These are phyloP conservation scores for Orius laevigatus DNA, from an alignment of 1,140 invertebrate genomes.

Conservation along the genomic window DNA sequence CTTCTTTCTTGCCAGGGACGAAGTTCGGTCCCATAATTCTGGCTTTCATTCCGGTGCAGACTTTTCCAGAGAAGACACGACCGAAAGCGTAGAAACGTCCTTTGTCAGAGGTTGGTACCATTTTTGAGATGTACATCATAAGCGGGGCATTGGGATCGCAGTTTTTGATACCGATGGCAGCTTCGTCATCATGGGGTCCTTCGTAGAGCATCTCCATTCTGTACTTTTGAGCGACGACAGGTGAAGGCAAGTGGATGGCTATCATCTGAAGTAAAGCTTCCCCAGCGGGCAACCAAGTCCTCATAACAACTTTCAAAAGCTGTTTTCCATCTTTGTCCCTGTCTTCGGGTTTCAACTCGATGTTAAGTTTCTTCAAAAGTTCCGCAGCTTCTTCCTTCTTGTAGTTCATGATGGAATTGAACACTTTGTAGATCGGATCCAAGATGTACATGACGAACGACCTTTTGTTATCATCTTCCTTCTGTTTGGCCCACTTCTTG, in stretches of 20 bases:
- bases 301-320: slow-evolving; percentile 90
- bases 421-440: slow-evolving; percentile 98
- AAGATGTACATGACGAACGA: slow-evolving; percentile 98
- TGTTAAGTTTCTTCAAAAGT: slow-evolving; percentile 75
- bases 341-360: slow-evolving; percentile 86
- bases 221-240: slow-evolving; percentile 97
- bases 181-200: slow-evolving; percentile 94
- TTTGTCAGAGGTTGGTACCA: slow-evolving; percentile 99
- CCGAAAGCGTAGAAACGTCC: slow-evolving; percentile 99
- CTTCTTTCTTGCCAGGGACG: slow-evolving; percentile 94
- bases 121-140: slow-evolving; percentile 99
- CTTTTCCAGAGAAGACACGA: slow-evolving; percentile 96
- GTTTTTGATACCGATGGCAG: slow-evolving; percentile 75
- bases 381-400: slow-evolving; percentile 85
- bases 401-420: slow-evolving; percentile 96
- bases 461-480: slow-evolving; percentile 77
- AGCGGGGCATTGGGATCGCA: slow-evolving; percentile 93
- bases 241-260: slow-evolving; percentile 96
- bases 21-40: slow-evolving; percentile 99
- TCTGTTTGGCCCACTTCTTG: slow-evolving; percentile 95
- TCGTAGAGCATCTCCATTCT: slow-evolving; percentile 98
- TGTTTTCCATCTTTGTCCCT: slow-evolving; percentile 89
- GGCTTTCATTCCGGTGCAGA: slow-evolving; percentile 84
- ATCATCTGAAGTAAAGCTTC: slow-evolving; percentile 99
- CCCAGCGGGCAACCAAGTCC: slow-evolving; percentile 97